These are phyloP conservation scores for Sipha maydis DNA, from an alignment of 2,888 invertebrate genomes.

Conservation along the genomic window DNA sequence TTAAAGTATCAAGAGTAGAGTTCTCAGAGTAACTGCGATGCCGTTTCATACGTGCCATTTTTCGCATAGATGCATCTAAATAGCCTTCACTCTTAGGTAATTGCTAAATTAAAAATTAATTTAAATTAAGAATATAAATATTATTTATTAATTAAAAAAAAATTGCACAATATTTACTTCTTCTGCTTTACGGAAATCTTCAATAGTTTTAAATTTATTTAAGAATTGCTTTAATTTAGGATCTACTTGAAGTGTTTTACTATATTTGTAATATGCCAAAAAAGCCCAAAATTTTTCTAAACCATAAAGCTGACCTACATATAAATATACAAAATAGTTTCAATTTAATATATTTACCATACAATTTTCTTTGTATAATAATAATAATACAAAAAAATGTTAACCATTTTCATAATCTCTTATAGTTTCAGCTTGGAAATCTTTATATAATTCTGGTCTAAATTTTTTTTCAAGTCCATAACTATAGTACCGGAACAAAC, in stretches of 20 bases:
- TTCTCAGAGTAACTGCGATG: conserved; percentile 78
- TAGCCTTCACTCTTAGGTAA: conserved; percentile 73
- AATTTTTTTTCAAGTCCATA: conserved; percentile 97
- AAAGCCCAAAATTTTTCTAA: conserved; percentile 99
- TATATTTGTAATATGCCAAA: conserved; percentile 92
- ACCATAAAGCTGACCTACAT: conserved; percentile 91
- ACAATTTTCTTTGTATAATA: background rate
- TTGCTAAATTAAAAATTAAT: conserved; percentile 69
- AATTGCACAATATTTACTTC: conserved; percentile 65
- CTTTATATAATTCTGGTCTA: conserved; percentile 92
- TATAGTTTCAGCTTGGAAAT: conserved; percentile 94
- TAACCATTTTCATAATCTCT: conserved; percentile 88
- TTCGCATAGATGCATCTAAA: conserved; percentile 68
- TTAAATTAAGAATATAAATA: conserved; percentile 50
- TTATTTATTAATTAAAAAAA: too few species aligned
- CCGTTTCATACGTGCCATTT: conserved; percentile 70
- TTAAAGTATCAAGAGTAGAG: conserved; percentile 63
- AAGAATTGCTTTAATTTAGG: conserved; percentile 78
- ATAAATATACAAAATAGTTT: background rate
- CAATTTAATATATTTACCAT: background rate
- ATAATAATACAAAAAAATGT: conserved; percentile 59
- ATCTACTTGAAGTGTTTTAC: conserved; percentile 79
- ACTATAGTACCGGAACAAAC: conserved; percentile 93
- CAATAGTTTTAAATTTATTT: conserved; percentile 84
- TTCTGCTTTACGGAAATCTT: conserved; percentile 87